Percentiles rank a stretch among this genome's conserved stretches.
phyloP scores from a whole-genome alignment of 1,140 invertebrate genomes.

The Trypoxylus dichotomus region DNA sequence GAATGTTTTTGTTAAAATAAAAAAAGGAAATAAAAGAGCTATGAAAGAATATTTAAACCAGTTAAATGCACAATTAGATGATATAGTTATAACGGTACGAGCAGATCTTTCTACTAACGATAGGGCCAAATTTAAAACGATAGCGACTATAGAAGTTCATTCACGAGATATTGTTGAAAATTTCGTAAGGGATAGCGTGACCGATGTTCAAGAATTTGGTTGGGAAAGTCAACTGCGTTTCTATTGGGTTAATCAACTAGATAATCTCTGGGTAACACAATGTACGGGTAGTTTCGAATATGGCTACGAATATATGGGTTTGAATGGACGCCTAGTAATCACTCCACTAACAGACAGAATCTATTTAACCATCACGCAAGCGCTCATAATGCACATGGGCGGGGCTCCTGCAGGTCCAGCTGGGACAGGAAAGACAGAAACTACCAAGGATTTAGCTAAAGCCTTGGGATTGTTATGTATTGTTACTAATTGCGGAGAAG shows the following conservation, averaged over 20 bases:
- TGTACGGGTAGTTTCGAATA: conserved; percentile 87
- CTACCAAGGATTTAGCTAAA: conserved; percentile 87
- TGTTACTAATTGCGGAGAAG: conserved; percentile 90
- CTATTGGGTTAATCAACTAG: conserved; percentile 83
- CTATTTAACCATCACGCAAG: conserved; percentile 89
- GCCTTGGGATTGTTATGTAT: conserved; percentile 83
- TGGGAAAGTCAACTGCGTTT: conserved; percentile 92
- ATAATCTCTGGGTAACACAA: conserved; percentile 80
- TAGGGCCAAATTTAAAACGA: conserved; percentile 82
- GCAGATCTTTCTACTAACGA: conserved; percentile 76
- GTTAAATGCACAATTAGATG: conserved; percentile 81
- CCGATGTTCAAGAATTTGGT: conserved; percentile 81
- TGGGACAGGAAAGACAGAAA: conserved; percentile 90
- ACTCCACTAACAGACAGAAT: conserved; percentile 90
- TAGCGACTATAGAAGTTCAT: conserved; percentile 88
- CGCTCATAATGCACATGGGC: conserved; percentile 83
- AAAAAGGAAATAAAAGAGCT: conserved; percentile 75
- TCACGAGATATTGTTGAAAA: conserved; percentile 84
- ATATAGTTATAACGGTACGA: conserved; percentile 75
- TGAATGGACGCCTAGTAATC: conserved; percentile 86
- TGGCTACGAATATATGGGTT: conserved; percentile 93
- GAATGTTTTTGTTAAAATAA: conserved; percentile 78
- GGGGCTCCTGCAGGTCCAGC: conserved; percentile 84
- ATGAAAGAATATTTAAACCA: conserved; percentile 87
- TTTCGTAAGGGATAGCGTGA: conserved; percentile 84